Evolutionary conservation across 1,140 invertebrate genomes (phyloP).

Genomic region (Rhopalosiphum padi): DNA sequence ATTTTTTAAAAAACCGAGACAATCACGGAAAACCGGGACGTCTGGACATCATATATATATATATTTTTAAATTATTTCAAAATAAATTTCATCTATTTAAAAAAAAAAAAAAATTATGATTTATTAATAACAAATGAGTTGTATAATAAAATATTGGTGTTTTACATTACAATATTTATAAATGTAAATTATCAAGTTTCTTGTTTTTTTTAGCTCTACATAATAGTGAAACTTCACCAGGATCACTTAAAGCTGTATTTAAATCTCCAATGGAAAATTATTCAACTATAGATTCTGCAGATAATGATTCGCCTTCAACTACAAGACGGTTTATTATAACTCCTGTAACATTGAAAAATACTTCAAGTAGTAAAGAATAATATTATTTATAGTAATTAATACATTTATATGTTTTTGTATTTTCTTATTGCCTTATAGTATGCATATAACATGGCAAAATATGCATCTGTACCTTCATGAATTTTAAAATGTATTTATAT

Average conservation of each 20-base stretch:
- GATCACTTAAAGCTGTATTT: neutral
- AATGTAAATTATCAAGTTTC: neutral
- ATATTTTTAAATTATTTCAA: neutral
- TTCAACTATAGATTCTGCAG: neutral
- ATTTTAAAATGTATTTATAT: neutral
- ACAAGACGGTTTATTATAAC: constrained; percentile 33
- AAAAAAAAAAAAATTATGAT: neutral
- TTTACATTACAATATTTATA: neutral
- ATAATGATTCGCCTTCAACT: neutral
- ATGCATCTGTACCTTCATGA: neutral
- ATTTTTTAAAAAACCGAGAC: too few relatives aligned
- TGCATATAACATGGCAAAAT: neutral
- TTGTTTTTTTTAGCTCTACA: neutral
- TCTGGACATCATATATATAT: too few relatives aligned
- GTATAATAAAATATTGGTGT: neutral
- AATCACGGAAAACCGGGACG: too few relatives aligned
- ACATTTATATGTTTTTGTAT: neutral
- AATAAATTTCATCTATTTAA: neutral
- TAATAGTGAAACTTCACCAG: neutral
- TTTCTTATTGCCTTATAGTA: neutral
- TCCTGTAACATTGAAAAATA: constrained; percentile 7
- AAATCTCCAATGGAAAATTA: constrained; percentile 34
- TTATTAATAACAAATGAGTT: neutral
- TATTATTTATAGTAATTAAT: neutral
- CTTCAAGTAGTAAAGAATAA: constrained; percentile 2